Evolutionary conservation across 1,140 invertebrate genomes (phyloP), one percentile per base, ranked within the genome.

Genomic region (Homarus americanus): DNA sequence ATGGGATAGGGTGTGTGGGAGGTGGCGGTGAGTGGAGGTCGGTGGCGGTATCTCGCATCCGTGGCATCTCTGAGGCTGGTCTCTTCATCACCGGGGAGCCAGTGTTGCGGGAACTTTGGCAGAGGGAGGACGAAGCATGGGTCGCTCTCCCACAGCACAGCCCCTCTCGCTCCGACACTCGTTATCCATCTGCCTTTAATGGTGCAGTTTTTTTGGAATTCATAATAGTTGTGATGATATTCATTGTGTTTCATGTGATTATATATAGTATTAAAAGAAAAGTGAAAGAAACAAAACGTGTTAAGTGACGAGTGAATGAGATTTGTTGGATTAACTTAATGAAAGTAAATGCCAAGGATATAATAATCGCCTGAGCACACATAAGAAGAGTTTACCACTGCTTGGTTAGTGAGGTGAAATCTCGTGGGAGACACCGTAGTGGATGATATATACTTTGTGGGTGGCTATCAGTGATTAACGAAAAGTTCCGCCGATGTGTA

Each of bases 41-140:
- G 20, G 69, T 85, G 83, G 83, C 69, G 83, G 83, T 66, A 85
- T 85, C 69, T 85, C n/a, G 83, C 83, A 85, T 24, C 41, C 40
- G 34, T 85, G 83, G 69, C 83, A 85, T 75, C 32, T 28, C 10
- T 28, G 38, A 24, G 58, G 32, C 82, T 85, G 83, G 83, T 85
- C 32, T 75, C 69, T 53, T 4, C 69, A 85, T 85, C 83, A 63
- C 79, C 79, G 34, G 76, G 40, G n/a, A 84, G 58, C 41, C 82
- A 85, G 83, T 85, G 83, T 75, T 75, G 69, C 38, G 40, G 66
- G n/a, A 75, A 75, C 83, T 36, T 36, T 58, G 10, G 82, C 36
- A 44, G 83, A 34, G 69, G 1, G 5, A 49, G 76, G 4, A 15
- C 24, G 3, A 28, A 5, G 24, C 76, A 20, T 40, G 20, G n/a